Evolutionary conservation across 2,113 vertebrate genomes (phyloP), one percentile per base, ranked within the genome.

Genomic region (Phrynocephalus versicolor): DNA sequence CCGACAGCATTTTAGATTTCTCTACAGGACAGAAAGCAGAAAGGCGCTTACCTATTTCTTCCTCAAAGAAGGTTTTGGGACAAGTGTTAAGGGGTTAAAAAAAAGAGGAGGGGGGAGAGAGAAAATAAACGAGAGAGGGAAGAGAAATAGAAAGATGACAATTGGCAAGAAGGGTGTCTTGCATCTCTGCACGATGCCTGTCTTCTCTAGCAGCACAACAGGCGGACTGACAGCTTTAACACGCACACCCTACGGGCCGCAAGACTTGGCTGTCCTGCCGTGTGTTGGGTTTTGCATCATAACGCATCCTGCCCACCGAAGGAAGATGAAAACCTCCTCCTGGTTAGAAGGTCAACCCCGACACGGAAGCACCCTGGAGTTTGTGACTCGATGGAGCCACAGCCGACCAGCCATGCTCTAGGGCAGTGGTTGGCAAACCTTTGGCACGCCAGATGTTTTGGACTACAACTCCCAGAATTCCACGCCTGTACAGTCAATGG

Each of bases 41-140:
- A 23, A 55, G 58, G 27, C 51, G 85, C 93, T 92, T 92, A 92
- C 75, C 92, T 71, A 18, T 87, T 93, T 87, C 91, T 93, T 91
- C 80, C 81, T 90, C 75, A 12, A 87, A 81, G 81, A 91, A 89
- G 81, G 81, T 81, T 84, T 69, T 83, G 87, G 69, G 72, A 86
- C 81, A 92, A 93, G 81, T 39, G 85, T 87, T 92, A 90, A 14
- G 60, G 83, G 85, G 73, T 85, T 84, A 70, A 57, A 45, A 23
- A n/a, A 75, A 83, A 88, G 89, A 67, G 8, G 51, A 12, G 14
- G 64, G 77, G 83, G 58, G 60, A 75, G 75, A 86, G 84, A 79
- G 85, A 33, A 87, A 86, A 85, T 85, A 0, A 30, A 39, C 65
- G 79, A 86, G 70, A 88, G 35, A 78, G 58, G 76, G 60, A 35